Base-by-base conservation (phyloP, 35 echinoderm and acorn worm species). In the Diadema setosum region DNA sequence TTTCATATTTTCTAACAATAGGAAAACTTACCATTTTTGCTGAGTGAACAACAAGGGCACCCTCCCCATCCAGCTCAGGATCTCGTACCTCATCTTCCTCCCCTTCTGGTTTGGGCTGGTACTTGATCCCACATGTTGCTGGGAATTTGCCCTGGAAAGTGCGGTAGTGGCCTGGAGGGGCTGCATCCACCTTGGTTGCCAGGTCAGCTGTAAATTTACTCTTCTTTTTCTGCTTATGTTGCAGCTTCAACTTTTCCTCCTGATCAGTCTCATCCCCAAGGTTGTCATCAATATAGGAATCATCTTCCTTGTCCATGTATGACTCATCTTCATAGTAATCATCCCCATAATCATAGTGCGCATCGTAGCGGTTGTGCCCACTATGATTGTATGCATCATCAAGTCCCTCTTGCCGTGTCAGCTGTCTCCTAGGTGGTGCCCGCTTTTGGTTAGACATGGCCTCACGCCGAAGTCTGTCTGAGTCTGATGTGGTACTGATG, bases 401-500 rank as follows among this genome's bases (percentile, higher is more conserved):
- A 55, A 93, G 14, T 23, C 91, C 95, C 36, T 93, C 91, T 55
- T 97, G 95, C 26, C 92, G 58, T 15, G 87, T 87, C 29, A 93
- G 84, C 46, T 97, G 95, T 42, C 91, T 75, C 46, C 90, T 87
- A 16, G 83, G 85, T 30, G 87, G 59, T 17, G 45, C 64, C 17
- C 83, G 82, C 83, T 75, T 78, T 21, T 81, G 67, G 59, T 90
- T 60, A 12, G 86, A 80, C 16, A 83, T 50, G 8, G 73, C 84
- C 5, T 42, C 76, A 6, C 88, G 45, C 16, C 88, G 83, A 14
- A 93, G 65, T 58, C 96, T 70, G 42, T 99, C 96, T 18, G 82
- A 89, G 30, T 99, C 96, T 35, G 96, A 99, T 14, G 93, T 90
- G 0, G 96, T 99, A 64, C 96, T 99, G 35, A 99, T 92, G 3